These are phyloP conservation scores for Heteromyza rotundicornis DNA, from an alignment of 2,888 invertebrate genomes.

Conservation along the genomic window DNA sequence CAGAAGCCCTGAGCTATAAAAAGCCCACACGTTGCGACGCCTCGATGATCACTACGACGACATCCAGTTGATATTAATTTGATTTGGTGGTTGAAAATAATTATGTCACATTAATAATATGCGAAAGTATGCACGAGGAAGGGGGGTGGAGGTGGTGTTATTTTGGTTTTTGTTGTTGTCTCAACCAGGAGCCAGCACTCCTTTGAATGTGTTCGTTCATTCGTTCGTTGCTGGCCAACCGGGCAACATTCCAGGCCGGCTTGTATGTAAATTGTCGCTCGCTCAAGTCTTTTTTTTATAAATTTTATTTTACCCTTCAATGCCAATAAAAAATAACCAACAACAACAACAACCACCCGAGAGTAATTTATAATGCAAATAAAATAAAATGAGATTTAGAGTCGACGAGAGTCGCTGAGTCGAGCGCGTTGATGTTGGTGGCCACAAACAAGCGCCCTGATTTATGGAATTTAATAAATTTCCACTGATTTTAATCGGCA, in stretches of 20 bases:
- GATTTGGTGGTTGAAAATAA: slow-evolving; percentile 44
- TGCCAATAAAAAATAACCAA: neutral
- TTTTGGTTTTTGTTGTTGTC: too few species aligned
- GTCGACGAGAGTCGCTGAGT: too few species aligned
- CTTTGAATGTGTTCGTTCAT: neutral
- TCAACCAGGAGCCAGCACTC: neutral
- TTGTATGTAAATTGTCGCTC: slow-evolving; percentile 16
- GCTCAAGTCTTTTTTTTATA: too few species aligned
- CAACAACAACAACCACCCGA: neutral
- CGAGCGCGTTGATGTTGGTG: too few species aligned
- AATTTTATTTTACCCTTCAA: slow-evolving; percentile 8
- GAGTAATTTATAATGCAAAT: slow-evolving; percentile 13
- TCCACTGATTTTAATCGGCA: slow-evolving; percentile 57
- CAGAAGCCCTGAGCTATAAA: too few species aligned
- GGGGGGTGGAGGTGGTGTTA: too few species aligned
- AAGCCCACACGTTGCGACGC: too few species aligned
- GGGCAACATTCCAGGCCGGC: too few species aligned
- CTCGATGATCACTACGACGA: neutral
- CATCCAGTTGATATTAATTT: slow-evolving; percentile 40
- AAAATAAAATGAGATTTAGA: too few species aligned
- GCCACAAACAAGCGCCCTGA: slow-evolving; percentile 39
- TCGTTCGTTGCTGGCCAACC: neutral
- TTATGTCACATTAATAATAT: slow-evolving; percentile 44
- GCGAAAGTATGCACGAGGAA: slow-evolving; percentile 15
- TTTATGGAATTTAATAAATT: slow-evolving; percentile 60